Conservation (phyloP, 2,797 vertebrate genomes). For the Pempheris klunzingeri region DNA sequence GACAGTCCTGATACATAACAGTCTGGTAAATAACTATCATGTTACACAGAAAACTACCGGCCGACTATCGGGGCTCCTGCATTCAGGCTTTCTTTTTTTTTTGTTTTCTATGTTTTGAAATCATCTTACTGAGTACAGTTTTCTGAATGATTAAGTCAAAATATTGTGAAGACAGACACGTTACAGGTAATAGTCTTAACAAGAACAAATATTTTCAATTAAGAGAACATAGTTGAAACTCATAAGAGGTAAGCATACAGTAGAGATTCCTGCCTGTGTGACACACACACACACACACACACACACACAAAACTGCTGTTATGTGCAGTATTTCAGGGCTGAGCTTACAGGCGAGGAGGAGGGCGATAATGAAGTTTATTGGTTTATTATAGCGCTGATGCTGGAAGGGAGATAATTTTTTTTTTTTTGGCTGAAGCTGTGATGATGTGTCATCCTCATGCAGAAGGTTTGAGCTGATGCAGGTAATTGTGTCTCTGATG, state of each 20-base stretch:
- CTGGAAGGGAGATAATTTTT: conserved; percentile 39
- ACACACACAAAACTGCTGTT: conserved; percentile 5
- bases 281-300: no score
- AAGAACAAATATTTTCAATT: background rate
- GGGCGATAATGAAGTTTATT: conserved; percentile 58
- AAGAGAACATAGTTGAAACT: background rate
- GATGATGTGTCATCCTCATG: conserved; percentile 61
- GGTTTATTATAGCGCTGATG: conserved; percentile 71
- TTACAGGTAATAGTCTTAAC: background rate
- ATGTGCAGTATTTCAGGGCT: background rate
- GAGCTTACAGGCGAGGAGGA: background rate
- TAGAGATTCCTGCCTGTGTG: background rate
- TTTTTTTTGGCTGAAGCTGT: conserved; percentile 53
- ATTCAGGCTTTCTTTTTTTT: no score
- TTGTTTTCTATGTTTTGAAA: background rate
- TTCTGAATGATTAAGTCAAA: background rate
- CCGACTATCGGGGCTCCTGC: conserved; percentile 3
- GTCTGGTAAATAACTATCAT: conserved; percentile 54
- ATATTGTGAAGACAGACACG: background rate
- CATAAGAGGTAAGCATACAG: background rate
- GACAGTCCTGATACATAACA: background rate
- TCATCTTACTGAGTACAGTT: background rate
- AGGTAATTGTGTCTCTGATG: background rate
- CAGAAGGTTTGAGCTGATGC: conserved; percentile 58
- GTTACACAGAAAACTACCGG: conserved; percentile 46